A percentile compares a stretch with the other conserved stretches of the same genome.
Conservation (phyloP, 92 coral and sea anemone species). For the Micromussa lordhowensis region DNA sequence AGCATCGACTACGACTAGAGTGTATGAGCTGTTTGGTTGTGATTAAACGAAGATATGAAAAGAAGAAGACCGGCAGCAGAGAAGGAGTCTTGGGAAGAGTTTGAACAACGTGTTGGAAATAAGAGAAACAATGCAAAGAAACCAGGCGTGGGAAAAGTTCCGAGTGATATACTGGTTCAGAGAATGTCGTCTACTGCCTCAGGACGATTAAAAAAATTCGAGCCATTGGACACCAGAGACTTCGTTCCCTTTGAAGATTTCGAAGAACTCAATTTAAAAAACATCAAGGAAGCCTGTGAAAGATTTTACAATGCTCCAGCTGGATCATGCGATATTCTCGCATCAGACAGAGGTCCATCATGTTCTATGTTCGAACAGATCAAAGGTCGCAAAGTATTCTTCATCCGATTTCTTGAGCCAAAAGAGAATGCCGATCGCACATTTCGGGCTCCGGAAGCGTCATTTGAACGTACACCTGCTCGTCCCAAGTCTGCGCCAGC, state of each 20-base stretch:
- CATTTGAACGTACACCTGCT: no score
- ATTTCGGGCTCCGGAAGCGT: no score
- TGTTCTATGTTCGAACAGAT: constrained; percentile 69
- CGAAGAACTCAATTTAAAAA: constrained; percentile 54
- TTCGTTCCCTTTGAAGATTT: constrained; percentile 55
- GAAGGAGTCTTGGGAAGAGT: constrained; percentile 65
- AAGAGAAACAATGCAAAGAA: constrained; percentile 36
- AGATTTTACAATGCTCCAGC: constrained; percentile 42
- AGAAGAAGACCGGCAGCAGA: not conserved
- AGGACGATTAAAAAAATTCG: constrained; percentile 55
- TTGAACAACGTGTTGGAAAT: constrained; percentile 61
- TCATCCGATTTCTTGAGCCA: constrained; percentile 50
- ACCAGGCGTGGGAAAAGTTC: constrained; percentile 26
- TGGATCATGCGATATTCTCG: constrained; percentile 35
- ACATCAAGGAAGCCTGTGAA: constrained; percentile 59
- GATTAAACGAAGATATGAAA: no score
- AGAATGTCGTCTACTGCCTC: constrained; percentile 56
- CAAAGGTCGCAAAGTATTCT: constrained; percentile 51
- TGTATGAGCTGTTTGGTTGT: no score
- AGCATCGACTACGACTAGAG: no score
- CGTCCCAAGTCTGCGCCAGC: not conserved
- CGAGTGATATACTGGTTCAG: constrained; percentile 47
- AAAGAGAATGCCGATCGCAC: not conserved
- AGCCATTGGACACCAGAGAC: constrained; percentile 68
- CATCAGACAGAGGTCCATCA: constrained; percentile 72